phyloP scores from a whole-genome alignment of 2,797 vertebrate genomes.

The Octomys mimax region DNA sequence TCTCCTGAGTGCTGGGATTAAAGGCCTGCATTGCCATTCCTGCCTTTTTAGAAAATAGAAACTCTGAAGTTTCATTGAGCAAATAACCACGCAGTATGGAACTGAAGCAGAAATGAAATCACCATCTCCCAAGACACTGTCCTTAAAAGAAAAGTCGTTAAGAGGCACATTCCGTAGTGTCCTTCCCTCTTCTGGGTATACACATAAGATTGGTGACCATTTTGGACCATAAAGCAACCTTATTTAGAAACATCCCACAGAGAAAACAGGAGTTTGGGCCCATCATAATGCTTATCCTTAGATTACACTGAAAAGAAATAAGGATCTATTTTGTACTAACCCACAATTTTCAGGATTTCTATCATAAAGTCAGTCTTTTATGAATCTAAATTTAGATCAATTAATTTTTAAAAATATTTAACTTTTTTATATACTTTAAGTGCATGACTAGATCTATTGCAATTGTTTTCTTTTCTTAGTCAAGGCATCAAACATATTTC shows the following conservation, averaged over 20 bases:
- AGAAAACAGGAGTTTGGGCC: background rate
- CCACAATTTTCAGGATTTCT: constrained; percentile 22
- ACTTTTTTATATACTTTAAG: constrained; percentile 5
- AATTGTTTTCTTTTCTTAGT: constrained; percentile 56
- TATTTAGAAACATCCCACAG: background rate
- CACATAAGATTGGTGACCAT: background rate
- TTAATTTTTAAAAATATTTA: background rate
- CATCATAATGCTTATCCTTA: background rate
- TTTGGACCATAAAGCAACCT: background rate
- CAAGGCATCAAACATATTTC: constrained; percentile 54
- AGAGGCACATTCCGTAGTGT: background rate
- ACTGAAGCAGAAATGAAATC: constrained; percentile 26
- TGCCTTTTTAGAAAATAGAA: constrained; percentile 9
- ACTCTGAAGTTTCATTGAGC: constrained; percentile 6
- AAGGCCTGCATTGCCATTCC: background rate
- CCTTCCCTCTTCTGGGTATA: background rate
- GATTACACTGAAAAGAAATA: background rate
- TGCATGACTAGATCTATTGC: constrained; percentile 48
- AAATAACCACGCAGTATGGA: constrained; percentile 18
- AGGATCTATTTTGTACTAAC: background rate
- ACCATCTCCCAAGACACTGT: background rate
- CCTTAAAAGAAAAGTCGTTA: background rate
- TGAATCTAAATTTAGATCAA: constrained; percentile 36
- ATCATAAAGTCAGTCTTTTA: background rate
- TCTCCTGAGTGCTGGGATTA: background rate